Conservation (phyloP, 2,888 invertebrate genomes). For the Drosophila vallismaia region DNA sequence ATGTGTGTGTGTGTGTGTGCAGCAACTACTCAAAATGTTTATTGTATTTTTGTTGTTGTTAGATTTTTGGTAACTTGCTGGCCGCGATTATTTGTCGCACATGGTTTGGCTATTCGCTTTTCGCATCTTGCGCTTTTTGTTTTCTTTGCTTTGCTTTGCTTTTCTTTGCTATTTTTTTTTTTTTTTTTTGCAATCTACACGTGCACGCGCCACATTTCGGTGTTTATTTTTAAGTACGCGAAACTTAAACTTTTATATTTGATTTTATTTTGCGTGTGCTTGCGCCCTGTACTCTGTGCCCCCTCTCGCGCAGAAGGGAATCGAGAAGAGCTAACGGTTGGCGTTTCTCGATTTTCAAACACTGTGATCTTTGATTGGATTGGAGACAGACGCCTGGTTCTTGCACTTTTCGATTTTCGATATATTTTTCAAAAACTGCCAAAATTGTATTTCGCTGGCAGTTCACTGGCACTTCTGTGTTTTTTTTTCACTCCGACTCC, state of each 20-base stretch:
- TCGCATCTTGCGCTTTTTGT: conserved; percentile 59
- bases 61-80: conserved; percentile 46
- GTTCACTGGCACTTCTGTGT: conserved; percentile 29
- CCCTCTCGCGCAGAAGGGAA: not conserved
- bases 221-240: conserved; percentile 45
- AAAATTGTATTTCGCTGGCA: conserved; percentile 15
- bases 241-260: conserved; percentile 6
- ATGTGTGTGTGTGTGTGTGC: conserved; percentile 33
- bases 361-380: not conserved
- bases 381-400: not conserved
- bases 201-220: conserved; percentile 73
- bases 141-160: conserved; percentile 8
- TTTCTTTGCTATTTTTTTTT: conserved; percentile 21
- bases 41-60: conserved; percentile 46
- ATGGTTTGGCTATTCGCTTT: conserved; percentile 61
- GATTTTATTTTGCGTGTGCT: conserved; percentile 15
- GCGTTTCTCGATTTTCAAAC: not conserved
- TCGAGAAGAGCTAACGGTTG: not conserved
- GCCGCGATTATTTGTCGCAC: conserved; percentile 41
- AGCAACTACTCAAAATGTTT: conserved; percentile 51
- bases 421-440: conserved; percentile 26
- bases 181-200: conserved; percentile 56
- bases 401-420: conserved; percentile 1
- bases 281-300: not conserved
- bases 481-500: conserved; percentile 6